These are phyloP conservation scores for Neelides folsomi DNA, from an alignment of 2,888 invertebrate genomes.

Conservation along the genomic window DNA sequence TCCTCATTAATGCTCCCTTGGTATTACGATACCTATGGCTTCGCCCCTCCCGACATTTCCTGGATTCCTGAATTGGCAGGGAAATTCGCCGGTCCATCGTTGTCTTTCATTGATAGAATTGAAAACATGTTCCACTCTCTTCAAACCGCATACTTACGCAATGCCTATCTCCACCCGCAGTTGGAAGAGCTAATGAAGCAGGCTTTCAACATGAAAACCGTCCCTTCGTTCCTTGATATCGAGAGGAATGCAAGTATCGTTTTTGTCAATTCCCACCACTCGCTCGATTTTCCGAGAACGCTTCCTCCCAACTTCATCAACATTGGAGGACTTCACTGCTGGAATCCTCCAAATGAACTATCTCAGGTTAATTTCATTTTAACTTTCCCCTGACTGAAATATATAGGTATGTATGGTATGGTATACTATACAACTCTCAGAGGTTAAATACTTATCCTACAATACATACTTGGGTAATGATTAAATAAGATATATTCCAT, in stretches of 20 bases:
- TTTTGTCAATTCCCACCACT: constrained; percentile 24
- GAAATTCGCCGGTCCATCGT: constrained; percentile 5
- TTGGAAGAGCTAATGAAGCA: constrained; percentile 12
- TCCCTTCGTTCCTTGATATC: constrained; percentile 18
- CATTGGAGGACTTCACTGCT: constrained; percentile 28
- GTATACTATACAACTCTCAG: too few species aligned
- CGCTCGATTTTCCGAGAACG: constrained; percentile 24
- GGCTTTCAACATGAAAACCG: constrained; percentile 4
- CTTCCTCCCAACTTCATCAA: constrained; percentile 22
- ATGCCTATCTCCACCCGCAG: constrained; percentile 8
- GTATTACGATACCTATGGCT: constrained; percentile 22
- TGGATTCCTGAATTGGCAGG: constrained; percentile 18
- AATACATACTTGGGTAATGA: too few species aligned
- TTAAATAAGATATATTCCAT: too few species aligned
- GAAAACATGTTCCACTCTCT: constrained; percentile 10
- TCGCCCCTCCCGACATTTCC: constrained; percentile 12
- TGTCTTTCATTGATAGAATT: constrained; percentile 14
- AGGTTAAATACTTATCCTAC: too few species aligned
- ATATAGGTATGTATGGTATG: too few species aligned
- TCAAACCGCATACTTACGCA: constrained; percentile 9
- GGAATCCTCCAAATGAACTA: constrained; percentile 4
- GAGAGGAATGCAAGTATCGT: constrained; percentile 25
- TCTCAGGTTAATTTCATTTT: too few species aligned
- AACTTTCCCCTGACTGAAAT: background rate
- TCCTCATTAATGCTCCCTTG: constrained; percentile 15